Conservation (phyloP, 2,888 invertebrate genomes). For the Papilio protenor region DNA sequence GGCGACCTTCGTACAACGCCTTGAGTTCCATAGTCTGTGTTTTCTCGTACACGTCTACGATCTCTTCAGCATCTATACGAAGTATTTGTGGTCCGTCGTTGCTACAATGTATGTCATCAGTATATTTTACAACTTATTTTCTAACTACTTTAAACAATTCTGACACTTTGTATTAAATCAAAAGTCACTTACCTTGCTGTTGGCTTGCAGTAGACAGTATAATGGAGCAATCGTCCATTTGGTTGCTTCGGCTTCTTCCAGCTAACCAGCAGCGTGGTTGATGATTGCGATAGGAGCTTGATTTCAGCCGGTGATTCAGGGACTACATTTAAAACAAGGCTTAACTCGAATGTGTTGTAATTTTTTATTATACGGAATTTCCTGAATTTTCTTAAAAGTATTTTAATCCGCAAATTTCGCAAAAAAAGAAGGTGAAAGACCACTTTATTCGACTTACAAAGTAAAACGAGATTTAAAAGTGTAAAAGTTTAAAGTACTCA, state of each 20-base stretch:
- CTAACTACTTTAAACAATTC: not conserved
- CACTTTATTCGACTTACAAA: not conserved
- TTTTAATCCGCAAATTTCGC: not conserved
- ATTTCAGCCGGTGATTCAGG: conserved; percentile 94
- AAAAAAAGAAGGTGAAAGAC: not conserved
- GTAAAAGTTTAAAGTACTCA: conserved; percentile 65
- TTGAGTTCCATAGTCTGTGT: conserved; percentile 81
- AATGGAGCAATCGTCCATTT: conserved; percentile 91
- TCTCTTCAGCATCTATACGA: conserved; percentile 66
- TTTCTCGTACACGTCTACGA: conserved; percentile 68
- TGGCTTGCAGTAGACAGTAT: conserved; percentile 89
- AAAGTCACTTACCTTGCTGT: conserved; percentile 67
- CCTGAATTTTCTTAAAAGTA: not conserved
- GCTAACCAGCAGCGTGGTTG: conserved; percentile 91
- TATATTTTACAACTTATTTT: not conserved
- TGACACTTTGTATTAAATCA: not conserved
- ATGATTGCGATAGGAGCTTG: conserved; percentile 91
- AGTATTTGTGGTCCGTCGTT: conserved; percentile 75
- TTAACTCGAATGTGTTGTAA: not conserved
- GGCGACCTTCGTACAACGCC: conserved; percentile 80
- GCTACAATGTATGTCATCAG: conserved; percentile 50
- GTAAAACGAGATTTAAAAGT: not conserved
- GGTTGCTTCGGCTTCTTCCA: conserved; percentile 92
- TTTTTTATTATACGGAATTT: too few relatives aligned
- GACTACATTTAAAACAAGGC: conserved; percentile 78